Evolutionary conservation across 2,888 invertebrate species (phyloP).

Genomic region (Apotomis betuletana): DNA sequence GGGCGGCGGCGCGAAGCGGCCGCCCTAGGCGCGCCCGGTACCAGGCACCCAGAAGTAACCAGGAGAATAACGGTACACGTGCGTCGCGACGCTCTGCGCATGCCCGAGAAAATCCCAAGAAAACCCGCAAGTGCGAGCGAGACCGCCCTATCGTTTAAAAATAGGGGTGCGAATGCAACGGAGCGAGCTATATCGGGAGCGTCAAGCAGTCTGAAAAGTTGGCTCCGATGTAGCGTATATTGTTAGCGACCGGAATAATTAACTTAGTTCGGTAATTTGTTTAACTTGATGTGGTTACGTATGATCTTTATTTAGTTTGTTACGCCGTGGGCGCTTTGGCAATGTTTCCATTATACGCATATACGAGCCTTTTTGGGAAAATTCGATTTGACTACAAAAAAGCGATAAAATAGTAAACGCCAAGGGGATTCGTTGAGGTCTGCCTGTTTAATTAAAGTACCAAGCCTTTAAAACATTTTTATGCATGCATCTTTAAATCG

Average conservation of each 20-base stretch:
- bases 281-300: slow-evolving; percentile 29
- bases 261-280: slow-evolving; percentile 37
- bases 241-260: slow-evolving; percentile 48
- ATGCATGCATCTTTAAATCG: not conserved
- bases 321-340: not conserved
- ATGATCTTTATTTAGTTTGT: slow-evolving; percentile 30
- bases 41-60: slow-evolving; percentile 67
- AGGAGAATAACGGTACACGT: slow-evolving; percentile 67
- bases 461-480: not conserved
- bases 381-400: not conserved
- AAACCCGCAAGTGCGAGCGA: slow-evolving; percentile 66
- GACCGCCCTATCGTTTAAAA: slow-evolving; percentile 59
- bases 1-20: slow-evolving; percentile 78
- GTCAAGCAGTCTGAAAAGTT: slow-evolving; percentile 81
- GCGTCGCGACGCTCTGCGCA: slow-evolving; percentile 74
- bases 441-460: not conserved
- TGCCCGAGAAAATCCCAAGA: slow-evolving; percentile 74
- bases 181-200: slow-evolving; percentile 73
- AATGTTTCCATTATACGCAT: slow-evolving; percentile 1
- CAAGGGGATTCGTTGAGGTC: too few species aligned
- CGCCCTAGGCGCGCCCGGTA: slow-evolving; percentile 83
- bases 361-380: not conserved
- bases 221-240: slow-evolving; percentile 41
- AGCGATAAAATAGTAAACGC: too few species aligned
- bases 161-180: slow-evolving; percentile 67